Percentiles rank a stretch among this genome's conserved stretches.
These are phyloP conservation scores for Ailurus styani DNA, from an alignment of 2,113 vertebrate genomes.

Conservation along the genomic window DNA sequence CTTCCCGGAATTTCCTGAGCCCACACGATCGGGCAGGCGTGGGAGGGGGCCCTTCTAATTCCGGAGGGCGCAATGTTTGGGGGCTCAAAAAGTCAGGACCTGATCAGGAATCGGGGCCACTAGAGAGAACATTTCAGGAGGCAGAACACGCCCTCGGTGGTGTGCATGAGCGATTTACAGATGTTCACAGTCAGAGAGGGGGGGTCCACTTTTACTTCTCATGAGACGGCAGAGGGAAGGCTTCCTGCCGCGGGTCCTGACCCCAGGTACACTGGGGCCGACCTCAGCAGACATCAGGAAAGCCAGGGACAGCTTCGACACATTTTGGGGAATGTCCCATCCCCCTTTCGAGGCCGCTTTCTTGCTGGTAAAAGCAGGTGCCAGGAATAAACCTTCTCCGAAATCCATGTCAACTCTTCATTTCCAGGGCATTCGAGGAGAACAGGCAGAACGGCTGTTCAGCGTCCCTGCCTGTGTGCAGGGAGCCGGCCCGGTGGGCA, in stretches of 20 bases:
- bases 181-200: background rate
- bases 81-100: background rate
- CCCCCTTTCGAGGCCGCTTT: background rate
- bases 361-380: background rate
- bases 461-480: background rate
- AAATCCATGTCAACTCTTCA: background rate
- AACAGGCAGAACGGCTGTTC: background rate
- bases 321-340: fast-evolving
- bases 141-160: background rate
- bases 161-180: background rate
- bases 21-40: background rate
- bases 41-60: background rate
- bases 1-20: background rate
- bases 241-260: fast-evolving
- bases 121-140: background rate
- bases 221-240: background rate
- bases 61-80: background rate
- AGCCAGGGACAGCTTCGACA: background rate
- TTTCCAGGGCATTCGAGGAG: background rate
- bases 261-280: background rate
- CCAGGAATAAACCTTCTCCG: background rate
- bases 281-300: background rate
- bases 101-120: background rate
- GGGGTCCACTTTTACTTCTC: background rate
- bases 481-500: background rate